Evolutionary conservation across 2,113 vertebrate species (phyloP).

Genomic region (Uropsilus gracilis): DNA sequence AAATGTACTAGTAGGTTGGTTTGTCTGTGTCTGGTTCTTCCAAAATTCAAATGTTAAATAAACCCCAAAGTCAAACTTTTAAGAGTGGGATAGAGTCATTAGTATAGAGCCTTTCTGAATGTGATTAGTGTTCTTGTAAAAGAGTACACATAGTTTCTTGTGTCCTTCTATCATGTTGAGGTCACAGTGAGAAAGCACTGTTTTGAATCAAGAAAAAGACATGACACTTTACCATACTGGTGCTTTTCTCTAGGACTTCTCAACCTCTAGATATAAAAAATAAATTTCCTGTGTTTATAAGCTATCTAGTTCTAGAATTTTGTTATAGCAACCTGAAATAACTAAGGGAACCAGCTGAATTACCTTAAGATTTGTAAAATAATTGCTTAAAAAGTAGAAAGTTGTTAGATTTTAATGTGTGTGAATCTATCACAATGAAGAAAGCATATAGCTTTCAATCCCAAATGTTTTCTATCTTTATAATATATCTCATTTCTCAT

Average conservation of each 20-base stretch:
- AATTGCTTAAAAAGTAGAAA: no score
- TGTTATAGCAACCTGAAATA: no score
- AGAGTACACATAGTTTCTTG: background rate
- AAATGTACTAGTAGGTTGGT: background rate
- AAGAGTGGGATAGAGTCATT: background rate
- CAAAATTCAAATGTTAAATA: background rate
- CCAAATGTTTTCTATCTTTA: no score
- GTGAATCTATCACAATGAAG: no score
- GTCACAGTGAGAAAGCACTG: background rate
- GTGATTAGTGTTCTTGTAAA: background rate
- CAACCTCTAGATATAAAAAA: background rate
- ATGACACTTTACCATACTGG: background rate
- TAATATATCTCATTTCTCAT: no score
- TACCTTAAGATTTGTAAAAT: no score
- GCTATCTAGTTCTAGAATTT: no score
- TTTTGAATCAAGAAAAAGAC: background rate
- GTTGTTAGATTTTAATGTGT: no score
- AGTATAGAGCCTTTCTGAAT: background rate
- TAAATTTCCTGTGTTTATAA: no score
- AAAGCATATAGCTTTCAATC: no score
- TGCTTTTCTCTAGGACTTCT: background rate
- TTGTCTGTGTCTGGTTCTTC: background rate
- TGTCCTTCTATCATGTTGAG: background rate
- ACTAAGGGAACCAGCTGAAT: no score
- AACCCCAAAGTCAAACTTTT: background rate